Evolutionary conservation across 2,888 invertebrate species (phyloP).

Genomic region (Harpalus rufipes): DNA sequence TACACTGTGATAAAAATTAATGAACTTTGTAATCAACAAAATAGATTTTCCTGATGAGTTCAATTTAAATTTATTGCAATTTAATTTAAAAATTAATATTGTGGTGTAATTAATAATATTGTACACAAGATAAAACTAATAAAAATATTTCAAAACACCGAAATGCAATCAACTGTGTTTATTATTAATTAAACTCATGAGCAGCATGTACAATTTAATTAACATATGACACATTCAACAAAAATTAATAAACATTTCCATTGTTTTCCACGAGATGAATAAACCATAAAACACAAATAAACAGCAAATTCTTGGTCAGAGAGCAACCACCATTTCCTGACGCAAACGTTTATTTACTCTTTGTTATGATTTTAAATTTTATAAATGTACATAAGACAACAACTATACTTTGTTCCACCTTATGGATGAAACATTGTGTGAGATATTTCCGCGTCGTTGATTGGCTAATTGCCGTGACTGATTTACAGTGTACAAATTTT

Average conservation of each 20-base stretch:
- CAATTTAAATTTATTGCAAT: slow-evolving; percentile 27
- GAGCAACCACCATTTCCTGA: too few relatives aligned
- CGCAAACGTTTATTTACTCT: too few relatives aligned
- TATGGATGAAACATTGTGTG: too few relatives aligned
- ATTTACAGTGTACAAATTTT: too few relatives aligned
- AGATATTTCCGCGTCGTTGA: too few relatives aligned
- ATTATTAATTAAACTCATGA: slow-evolving; percentile 20
- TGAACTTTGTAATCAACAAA: background rate
- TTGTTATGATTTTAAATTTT: too few relatives aligned
- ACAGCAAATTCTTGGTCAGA: background rate
- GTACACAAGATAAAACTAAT: background rate
- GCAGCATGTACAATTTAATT: background rate
- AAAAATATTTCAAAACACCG: slow-evolving; percentile 6
- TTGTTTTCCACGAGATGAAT: background rate
- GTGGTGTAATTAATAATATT: background rate
- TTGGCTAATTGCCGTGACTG: too few relatives aligned
- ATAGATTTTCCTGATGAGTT: slow-evolving; percentile 1
- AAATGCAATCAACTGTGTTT: slow-evolving; percentile 35
- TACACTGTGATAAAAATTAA: too few relatives aligned
- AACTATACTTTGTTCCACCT: too few relatives aligned
- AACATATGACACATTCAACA: background rate
- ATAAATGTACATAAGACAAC: too few relatives aligned
- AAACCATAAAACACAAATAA: background rate
- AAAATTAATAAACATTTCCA: background rate
- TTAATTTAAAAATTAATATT: slow-evolving; percentile 15